A percentile compares a stretch with the other conserved stretches of the same genome.
Evolutionary conservation across 2,888 invertebrate species (phyloP).

Genomic region (Lasioglossum vierecki): DNA sequence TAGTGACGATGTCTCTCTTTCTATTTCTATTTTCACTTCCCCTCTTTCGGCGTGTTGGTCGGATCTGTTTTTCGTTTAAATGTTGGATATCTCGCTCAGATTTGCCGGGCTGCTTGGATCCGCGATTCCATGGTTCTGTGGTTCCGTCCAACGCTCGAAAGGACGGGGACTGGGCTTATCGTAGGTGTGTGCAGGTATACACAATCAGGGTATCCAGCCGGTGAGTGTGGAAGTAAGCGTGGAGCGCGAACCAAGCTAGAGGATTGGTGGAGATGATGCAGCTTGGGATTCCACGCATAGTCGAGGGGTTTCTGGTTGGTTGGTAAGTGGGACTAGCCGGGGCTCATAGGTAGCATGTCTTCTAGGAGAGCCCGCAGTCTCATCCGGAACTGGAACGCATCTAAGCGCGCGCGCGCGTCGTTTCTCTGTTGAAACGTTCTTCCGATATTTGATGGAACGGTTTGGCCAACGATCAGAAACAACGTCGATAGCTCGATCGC

Average conservation of each 20-base stretch:
- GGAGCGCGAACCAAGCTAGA: constrained; percentile 59
- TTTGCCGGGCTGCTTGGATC: background rate
- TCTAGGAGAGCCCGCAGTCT: constrained; percentile 83
- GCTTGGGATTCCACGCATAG: constrained; percentile 81
- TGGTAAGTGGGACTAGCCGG: constrained; percentile 84
- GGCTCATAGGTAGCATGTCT: constrained; percentile 83
- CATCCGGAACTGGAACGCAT: constrained; percentile 80
- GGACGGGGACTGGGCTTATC: background rate
- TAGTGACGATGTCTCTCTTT: background rate
- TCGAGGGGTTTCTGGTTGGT: constrained; percentile 82
- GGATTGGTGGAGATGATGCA: constrained; percentile 80
- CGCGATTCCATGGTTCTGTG: constrained; percentile 2
- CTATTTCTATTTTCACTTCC: background rate
- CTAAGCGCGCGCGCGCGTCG: constrained; percentile 63
- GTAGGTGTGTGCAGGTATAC: background rate
- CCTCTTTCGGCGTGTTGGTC: background rate
- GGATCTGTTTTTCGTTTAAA: constrained; percentile 7
- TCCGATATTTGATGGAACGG: constrained; percentile 7
- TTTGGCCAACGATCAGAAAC: constrained; percentile 5
- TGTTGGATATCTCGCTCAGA: background rate
- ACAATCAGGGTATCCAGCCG: background rate
- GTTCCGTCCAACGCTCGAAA: constrained; percentile 19
- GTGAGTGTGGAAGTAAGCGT: constrained; percentile 26
- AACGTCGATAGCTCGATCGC: background rate
- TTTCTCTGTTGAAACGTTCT: constrained; percentile 3